Conservation (phyloP, 2,113 vertebrate species). For the Ellobius talpinus region DNA sequence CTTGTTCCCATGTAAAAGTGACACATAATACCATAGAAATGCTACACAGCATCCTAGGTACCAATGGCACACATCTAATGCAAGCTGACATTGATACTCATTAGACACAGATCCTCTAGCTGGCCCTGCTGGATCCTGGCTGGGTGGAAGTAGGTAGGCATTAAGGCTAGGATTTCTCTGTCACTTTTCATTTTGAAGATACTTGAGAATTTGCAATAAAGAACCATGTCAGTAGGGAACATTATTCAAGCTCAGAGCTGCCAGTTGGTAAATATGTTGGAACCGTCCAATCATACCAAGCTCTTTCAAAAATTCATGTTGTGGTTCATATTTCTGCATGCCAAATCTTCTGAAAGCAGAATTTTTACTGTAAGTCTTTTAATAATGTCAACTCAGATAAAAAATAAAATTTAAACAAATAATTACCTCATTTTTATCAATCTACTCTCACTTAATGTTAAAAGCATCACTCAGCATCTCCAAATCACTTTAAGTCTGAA, state of each 20-base stretch:
- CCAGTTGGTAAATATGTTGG: slow-evolving; percentile 29
- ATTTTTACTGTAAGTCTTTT: not conserved
- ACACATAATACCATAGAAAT: not conserved
- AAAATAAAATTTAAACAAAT: not conserved
- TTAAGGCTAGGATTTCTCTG: not conserved
- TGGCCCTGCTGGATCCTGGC: not conserved
- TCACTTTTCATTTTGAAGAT: slow-evolving; percentile 42
- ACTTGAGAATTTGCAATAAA: slow-evolving; percentile 28
- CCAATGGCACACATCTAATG: slow-evolving; percentile 10
- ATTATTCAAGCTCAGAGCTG: not conserved
- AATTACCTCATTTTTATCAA: not conserved
- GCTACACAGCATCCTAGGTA: not conserved
- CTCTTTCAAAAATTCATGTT: not conserved
- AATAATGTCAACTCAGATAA: slow-evolving; percentile 32
- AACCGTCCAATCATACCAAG: not conserved
- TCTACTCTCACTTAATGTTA: not conserved
- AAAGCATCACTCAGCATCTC: not conserved
- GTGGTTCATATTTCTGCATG: not conserved
- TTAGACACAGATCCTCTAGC: not conserved
- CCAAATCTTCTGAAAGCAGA: slow-evolving; percentile 42
- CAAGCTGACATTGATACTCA: slow-evolving; percentile 11
- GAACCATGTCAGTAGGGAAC: not conserved
- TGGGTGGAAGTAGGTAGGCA: not conserved
- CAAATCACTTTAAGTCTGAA: not conserved
- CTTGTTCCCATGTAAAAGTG: not conserved